phyloP scores from a whole-genome alignment of 2,113 vertebrate genomes.

The Suricata suricatta region DNA sequence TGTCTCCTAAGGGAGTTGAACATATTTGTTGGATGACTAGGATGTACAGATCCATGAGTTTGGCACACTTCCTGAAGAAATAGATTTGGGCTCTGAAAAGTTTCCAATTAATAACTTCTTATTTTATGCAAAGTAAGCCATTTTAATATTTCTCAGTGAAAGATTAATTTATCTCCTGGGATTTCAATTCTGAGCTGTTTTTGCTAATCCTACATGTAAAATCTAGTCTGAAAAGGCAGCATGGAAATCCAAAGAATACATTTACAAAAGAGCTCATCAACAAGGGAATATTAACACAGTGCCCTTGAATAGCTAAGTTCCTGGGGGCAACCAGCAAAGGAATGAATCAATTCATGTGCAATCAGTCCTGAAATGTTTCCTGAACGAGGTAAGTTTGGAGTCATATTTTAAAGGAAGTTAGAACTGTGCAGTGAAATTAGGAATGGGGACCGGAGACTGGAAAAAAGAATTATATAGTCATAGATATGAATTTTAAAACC shows the following conservation, averaged over 20 bases:
- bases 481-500: constrained; percentile 26
- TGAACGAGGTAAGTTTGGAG: background rate
- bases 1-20: background rate
- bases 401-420: constrained; percentile 49
- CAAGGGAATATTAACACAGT: background rate
- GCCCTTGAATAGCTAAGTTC: background rate
- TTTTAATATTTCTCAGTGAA: constrained; percentile 63
- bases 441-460: background rate
- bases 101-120: constrained; percentile 30
- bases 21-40: background rate
- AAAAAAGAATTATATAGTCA: constrained; percentile 12
- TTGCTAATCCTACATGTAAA: constrained; percentile 62
- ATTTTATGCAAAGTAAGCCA: constrained; percentile 47
- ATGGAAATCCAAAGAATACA: constrained; percentile 44
- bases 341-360: background rate
- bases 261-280: background rate
- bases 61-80: constrained; percentile 7
- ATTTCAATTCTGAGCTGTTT: constrained; percentile 37
- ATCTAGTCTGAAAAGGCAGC: constrained; percentile 53
- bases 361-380: constrained; percentile 35
- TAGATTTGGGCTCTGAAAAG: background rate
- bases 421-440: background rate
- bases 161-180: constrained; percentile 26
- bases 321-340: background rate
- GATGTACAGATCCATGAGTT: background rate